A percentile compares a stretch with the other conserved stretches of the same genome.
These are phyloP conservation scores for Alaudala cheleensis DNA, from an alignment of 2,113 vertebrate genomes.

Conservation along the genomic window DNA sequence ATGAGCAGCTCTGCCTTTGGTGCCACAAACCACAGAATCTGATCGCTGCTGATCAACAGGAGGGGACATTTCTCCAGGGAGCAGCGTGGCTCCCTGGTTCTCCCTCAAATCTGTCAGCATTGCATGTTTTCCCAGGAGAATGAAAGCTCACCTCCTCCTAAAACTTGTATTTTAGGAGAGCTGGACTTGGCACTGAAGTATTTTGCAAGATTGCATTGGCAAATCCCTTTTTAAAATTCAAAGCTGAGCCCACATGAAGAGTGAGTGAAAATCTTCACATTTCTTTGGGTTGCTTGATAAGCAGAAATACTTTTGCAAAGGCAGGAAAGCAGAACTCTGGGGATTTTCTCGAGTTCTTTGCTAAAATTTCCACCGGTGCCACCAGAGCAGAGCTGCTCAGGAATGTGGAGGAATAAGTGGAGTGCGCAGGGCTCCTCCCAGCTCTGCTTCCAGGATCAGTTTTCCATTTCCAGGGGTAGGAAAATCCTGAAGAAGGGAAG, in stretches of 20 bases:
- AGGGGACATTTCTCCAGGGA: not conserved
- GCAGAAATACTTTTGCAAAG: slow-evolving; percentile 37
- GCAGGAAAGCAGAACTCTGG: not conserved
- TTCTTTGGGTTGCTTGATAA: slow-evolving; percentile 48
- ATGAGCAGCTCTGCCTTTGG: not conserved
- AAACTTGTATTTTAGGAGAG: not conserved
- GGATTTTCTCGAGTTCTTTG: slow-evolving; percentile 13
- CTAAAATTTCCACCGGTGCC: not conserved
- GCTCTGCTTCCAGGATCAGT: not conserved
- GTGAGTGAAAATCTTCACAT: not conserved
- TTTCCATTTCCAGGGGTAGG: not conserved
- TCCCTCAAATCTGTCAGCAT: not conserved
- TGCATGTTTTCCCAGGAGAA: not conserved
- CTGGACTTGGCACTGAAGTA: not conserved
- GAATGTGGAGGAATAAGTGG: not conserved
- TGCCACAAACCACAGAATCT: not conserved
- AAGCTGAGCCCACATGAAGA: slow-evolving; percentile 34
- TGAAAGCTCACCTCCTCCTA: slow-evolving; percentile 10
- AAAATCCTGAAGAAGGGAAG: not conserved
- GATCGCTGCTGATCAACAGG: not conserved
- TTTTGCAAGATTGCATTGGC: slow-evolving; percentile 45
- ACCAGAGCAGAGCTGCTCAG: not conserved
- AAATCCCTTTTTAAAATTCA: slow-evolving; percentile 34
- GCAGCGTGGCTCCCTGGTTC: not conserved
- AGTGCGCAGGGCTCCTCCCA: not conserved